Conservation (phyloP, 1,140 invertebrate species). For the Cecropterus lyciades region DNA sequence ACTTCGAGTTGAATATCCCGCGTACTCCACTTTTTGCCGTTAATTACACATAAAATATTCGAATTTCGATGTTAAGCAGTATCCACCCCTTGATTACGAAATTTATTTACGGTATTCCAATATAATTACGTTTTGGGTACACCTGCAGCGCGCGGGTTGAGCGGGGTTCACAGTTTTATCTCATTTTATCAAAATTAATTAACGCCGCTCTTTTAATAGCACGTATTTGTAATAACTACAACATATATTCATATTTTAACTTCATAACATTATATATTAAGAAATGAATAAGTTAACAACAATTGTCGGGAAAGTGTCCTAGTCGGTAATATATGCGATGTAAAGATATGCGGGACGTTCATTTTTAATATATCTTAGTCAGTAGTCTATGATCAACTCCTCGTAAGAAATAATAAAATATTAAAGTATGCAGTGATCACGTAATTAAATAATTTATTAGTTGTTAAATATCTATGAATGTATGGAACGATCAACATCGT, state of each 20-base stretch:
- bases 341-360: too few relatives aligned
- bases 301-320: too few relatives aligned
- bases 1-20: conserved; percentile 27
- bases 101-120: conserved; percentile 35
- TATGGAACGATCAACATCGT: too few relatives aligned
- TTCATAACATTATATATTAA: too few relatives aligned
- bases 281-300: too few relatives aligned
- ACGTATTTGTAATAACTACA: neutral
- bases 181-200: conserved; percentile 19
- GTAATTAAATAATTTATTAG: too few relatives aligned
- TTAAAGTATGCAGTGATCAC: neutral
- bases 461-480: too few relatives aligned
- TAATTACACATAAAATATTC: conserved; percentile 33
- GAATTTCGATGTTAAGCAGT: conserved; percentile 10
- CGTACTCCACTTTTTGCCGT: conserved; percentile 32
- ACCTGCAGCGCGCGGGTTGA: conserved; percentile 12
- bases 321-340: too few relatives aligned
- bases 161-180: conserved; percentile 1
- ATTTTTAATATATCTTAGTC: too few relatives aligned
- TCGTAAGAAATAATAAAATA: neutral
- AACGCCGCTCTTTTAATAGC: neutral
- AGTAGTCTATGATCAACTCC: too few relatives aligned
- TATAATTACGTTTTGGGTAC: conserved; percentile 31
- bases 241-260: too few relatives aligned
- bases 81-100: conserved; percentile 18